Conservation (phyloP, 1,140 invertebrate species). For the Lepidotrigona ventralis region DNA sequence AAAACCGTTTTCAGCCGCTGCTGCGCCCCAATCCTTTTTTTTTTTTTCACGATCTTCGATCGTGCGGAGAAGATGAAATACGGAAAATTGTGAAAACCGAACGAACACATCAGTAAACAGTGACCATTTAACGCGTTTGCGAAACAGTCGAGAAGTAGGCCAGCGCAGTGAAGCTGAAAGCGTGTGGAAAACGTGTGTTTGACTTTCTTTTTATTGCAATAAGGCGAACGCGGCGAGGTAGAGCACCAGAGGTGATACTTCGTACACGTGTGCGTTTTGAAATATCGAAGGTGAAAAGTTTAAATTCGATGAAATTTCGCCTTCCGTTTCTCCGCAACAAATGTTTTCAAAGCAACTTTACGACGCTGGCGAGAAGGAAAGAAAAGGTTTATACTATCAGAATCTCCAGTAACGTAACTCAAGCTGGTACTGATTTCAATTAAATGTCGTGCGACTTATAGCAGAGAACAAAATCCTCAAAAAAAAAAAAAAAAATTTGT, state of each 20-base stretch:
- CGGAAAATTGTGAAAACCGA: conserved; percentile 8
- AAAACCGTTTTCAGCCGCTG: neutral
- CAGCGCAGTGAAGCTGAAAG: neutral
- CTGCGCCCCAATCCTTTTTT: too few relatives aligned
- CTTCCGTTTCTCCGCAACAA: neutral
- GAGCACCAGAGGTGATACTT: conserved; percentile 3
- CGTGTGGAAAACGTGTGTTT: neutral
- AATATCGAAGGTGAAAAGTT: conserved; percentile 17
- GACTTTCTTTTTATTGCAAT: conserved; percentile 8
- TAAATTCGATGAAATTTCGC: conserved; percentile 14
- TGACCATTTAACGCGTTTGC: conserved; percentile 27
- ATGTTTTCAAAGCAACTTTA: neutral
- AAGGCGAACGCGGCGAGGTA: neutral
- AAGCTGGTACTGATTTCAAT: too few relatives aligned
- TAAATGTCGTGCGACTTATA: neutral
- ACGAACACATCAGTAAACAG: conserved; percentile 19
- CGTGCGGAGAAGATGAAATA: neutral
- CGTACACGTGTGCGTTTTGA: neutral
- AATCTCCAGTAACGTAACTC: neutral
- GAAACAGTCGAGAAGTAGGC: conserved; percentile 10
- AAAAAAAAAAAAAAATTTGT: too few relatives aligned
- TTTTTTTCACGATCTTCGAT: too few relatives aligned
- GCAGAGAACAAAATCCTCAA: too few relatives aligned
- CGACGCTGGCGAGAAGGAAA: neutral
- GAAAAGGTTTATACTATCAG: neutral